Percentiles rank a stretch among this genome's conserved stretches.
Evolutionary conservation across 2,888 invertebrate species (phyloP).

Genomic region (Aspidiotus rigidus): DNA sequence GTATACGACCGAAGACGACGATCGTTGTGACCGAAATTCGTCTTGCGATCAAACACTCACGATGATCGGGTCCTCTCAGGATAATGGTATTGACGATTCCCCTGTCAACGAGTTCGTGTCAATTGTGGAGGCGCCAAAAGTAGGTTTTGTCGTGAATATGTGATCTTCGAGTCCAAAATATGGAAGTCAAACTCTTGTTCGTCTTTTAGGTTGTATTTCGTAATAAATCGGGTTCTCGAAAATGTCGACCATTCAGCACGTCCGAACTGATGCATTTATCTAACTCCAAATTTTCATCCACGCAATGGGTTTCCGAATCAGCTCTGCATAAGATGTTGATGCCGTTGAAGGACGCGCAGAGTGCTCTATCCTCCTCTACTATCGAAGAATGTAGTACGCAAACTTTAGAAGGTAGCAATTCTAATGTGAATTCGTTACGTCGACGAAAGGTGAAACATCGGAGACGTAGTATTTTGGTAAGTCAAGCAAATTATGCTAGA

Average conservation of each 20-base stretch:
- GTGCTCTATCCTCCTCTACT: slow-evolving; percentile 47
- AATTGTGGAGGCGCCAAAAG: slow-evolving; percentile 23
- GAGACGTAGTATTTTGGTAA: slow-evolving; percentile 42
- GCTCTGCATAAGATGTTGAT: slow-evolving; percentile 57
- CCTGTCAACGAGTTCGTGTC: slow-evolving; percentile 23
- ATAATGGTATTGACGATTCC: slow-evolving; percentile 31
- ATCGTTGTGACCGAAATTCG: slow-evolving; percentile 43
- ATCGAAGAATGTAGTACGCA: slow-evolving; percentile 45
- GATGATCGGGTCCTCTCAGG: slow-evolving; percentile 28
- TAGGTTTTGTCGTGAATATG: slow-evolving; percentile 8
- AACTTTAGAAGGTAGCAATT: slow-evolving; percentile 41
- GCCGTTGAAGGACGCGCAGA: slow-evolving; percentile 34
- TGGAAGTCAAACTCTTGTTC: background rate
- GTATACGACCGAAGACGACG: slow-evolving; percentile 66
- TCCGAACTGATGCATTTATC: slow-evolving; percentile 65
- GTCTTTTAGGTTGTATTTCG: slow-evolving; percentile 29
- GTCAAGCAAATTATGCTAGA: background rate
- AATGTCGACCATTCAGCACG: slow-evolving; percentile 71
- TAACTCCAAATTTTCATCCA: slow-evolving; percentile 42
- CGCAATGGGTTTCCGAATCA: slow-evolving; percentile 74
- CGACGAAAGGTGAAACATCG: slow-evolving; percentile 45
- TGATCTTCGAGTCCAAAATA: background rate
- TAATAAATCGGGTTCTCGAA: slow-evolving; percentile 31
- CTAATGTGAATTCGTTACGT: slow-evolving; percentile 45
- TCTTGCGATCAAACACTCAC: slow-evolving; percentile 34